Base-by-base conservation (phyloP, 2,113 vertebrate genomes). In the Oncorhynchus masou region DNA sequence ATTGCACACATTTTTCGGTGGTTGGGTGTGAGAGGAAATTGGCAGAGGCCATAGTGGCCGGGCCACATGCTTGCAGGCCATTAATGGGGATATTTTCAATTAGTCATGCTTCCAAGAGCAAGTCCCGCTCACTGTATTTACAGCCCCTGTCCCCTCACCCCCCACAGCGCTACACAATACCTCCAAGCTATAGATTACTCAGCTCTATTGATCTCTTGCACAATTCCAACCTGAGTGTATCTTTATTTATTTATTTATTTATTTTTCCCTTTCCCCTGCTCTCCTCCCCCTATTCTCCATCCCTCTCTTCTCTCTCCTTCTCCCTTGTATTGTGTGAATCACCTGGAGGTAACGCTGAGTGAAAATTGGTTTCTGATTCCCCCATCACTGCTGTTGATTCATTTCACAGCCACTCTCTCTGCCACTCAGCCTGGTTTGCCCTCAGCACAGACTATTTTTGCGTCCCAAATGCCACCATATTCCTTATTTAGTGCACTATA, bases 51-150 rank as follows among this genome's bases (percentile, higher is more conserved):
- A 45, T 12, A 49, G 74, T 48, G 59, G 68, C 49, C 62, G 27
- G 80, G 79, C 78, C 71, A 79, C 82, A 60, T 39, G 69, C 73
- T 79, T 76, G 74, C 74, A 54, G 51, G 16, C 70, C 34, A 68
- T 88, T 91, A 90, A 87, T 87, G 77, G 79, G 83, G 74, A 86
- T 82, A 79, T 92, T 90, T 91, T 92, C 87, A 92, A 91, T 93
- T 92, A 90, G 88, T 85, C 80, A 77, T 82, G 86, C 82, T 85
- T 92, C 77, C 77, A 77, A 84, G 86, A 86, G 76, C 84, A 81
- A 83, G 79, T 75, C 81, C 67, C 24, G 71, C 74, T 76, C 72
- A 2, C 66, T 68, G 66, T 31, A 27, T 15, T 54, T 54, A 29
- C 29, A 31, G 3, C 15, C 25, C 12, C 27, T 67, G 25, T 12